Base-by-base conservation (phyloP, 2,797 vertebrate genomes). In the Esox masquinongy region DNA sequence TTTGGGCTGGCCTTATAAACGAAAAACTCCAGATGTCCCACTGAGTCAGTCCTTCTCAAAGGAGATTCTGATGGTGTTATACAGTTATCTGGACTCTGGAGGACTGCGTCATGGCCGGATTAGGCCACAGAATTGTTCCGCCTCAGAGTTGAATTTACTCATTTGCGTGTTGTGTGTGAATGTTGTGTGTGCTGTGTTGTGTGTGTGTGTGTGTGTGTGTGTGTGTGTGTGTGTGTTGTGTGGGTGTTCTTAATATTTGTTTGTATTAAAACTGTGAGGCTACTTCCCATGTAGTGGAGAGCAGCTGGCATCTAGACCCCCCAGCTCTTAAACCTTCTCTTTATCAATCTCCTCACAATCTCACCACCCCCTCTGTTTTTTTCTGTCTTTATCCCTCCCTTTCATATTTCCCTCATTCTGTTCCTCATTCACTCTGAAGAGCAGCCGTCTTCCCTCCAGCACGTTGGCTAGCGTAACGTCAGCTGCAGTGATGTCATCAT, bases 281-380 rank as follows among this genome's bases (percentile, higher is more conserved):
- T 43, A 81, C 80, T 91, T 93, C 90, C 88, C 82, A 84, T 84
- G 76, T 85, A 83, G 79, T 81, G 73, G 76, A 36, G 67, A 80
- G 74, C 88, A 90, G 89, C 91, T 92, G 92, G 82, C 84, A 80
- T 78, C 77, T 76, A 71, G 64, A 12, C 53, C 5, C 39, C 5
- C 39, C 2, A 43, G 39, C 39, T 43, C 5, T 43, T 6, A 43
- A 43, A 43, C 39, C 39, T 43, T 9, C 39, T 43, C 39, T 43
- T 6, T 7, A 43, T 43, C 39, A 43, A 43, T 43, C 39, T 43
- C 9, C 39, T 43, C 39, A 1, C 39, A 43, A 6, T 43, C 39
- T 43, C 2, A 6, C 39, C n/a, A 9, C 70, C 7, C 49, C 34
- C 66, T 74, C n/a, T 56, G 34, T 70, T 64, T 66, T 19, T 36